Base-by-base conservation (phyloP, 2,888 invertebrate genomes). In the Crioceris asparagi region DNA sequence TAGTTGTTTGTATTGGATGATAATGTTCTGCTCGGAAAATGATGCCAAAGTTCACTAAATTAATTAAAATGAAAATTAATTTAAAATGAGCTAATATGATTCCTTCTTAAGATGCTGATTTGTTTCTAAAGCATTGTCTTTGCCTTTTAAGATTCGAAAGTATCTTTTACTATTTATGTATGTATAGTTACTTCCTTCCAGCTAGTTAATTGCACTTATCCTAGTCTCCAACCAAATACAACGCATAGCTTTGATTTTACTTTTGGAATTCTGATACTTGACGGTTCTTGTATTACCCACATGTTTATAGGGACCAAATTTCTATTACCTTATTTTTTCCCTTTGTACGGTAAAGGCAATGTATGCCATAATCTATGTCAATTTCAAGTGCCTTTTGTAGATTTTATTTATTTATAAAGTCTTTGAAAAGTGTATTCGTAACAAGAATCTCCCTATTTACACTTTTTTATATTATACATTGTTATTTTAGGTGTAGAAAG, bases 361-460 rank as follows among this genome's bases (percentile, higher is more conserved):
- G 33, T 34, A 35, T 29, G 38, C 38, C 38, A 41, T 41, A 34
- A 25, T 27, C 27, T 17, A 31, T 36, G 23, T 35, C 34, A 35
- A 31, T 36, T 14, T 14, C 32, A 29, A 38, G 41, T 41, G 41
- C 41, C 41, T 41, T 27, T 27, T 27, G 27, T 27, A 12, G 4
- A 27, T 12, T 14, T 14, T 27, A 12, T 6, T 8, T 27, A 15
- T 27, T 27, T 15, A 27, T 27, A 27, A 12, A 12, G 15, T 27
- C 15, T 27, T 27, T 27, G 15, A 14, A 27, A 12, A 14, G 12
- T 27, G 12, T 8, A 12, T 27, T 27, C 12, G 12, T 27, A 27
- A 15, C 10, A 27, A 8, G 12, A 27, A n/a, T 8, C 4, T 27
- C 15, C 27, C 31, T n/a, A n/a, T n/a, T n/a, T n/a, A n/a, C n/a